Evolutionary conservation across 2,888 invertebrate genomes (phyloP), one percentile per base, ranked within the genome.

Genomic region (Heliconius cydno): DNA sequence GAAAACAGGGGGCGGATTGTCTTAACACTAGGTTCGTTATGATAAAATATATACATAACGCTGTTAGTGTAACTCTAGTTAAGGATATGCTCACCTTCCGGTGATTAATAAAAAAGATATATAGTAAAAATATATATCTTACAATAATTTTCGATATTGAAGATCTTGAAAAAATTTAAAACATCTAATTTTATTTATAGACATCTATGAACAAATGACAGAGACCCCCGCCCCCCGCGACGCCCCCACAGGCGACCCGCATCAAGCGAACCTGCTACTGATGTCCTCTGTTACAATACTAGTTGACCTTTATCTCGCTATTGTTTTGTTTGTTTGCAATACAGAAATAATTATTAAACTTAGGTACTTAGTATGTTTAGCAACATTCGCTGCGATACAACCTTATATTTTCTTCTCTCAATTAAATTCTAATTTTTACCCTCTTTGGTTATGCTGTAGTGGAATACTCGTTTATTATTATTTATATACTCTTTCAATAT

Each of bases 231-330:
- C n/a, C 34, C n/a, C 28, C 0, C 19, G 30, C 66, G 30, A 19
- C 68, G 10, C 38, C 41, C 68, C 70, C 41, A 25, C 70, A 15
- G 70, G 6, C 73, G 60, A 60, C 73, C 73, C 34, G n/a, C 28
- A 25, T 57, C 73, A 60, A 60, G 6, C 52, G 60, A 57, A 73
- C 73, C 73, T 73, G 73, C 30, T 60, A 73, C 73, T 60, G 60
- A 60, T 25, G 73, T 73, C n/a, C 60, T 60, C n/a, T 60, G 34
- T 34, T 34, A 60, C 60, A 60, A 73, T 34, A 60, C 30, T 34
- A 60, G 70, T 60, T 60, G 60, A 73, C 73, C 73, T 73, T 38
- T 57, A 60, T 73, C 73, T 73, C 34, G n/a, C 60, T n/a, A 60
- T 73, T 73, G 57, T 57, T 52, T 57, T 72, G 9, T 72, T 30